Base-by-base conservation (phyloP, 2,888 invertebrate genomes). In the Callosobruchus maculatus region DNA sequence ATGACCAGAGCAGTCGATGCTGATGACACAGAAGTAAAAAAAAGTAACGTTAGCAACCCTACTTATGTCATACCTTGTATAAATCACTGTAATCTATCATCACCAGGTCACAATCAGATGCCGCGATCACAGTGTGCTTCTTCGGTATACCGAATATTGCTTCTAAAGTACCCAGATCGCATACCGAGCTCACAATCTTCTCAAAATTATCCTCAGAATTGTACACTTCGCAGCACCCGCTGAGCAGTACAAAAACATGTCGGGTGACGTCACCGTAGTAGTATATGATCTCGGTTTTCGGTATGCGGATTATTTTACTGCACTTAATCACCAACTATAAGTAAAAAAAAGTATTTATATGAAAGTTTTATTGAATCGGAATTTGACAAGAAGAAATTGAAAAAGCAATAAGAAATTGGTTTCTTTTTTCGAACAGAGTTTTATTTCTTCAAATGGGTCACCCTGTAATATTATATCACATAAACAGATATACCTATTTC, bases 121-220 rank as follows among this genome's bases (percentile, higher is more conserved):
- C 84, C 76, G 89, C 89, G 84, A 88, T 76, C 22, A 88, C 87
- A 22, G 89, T 89, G 80, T 88, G 86, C 73, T 88, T 88, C 82
- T 89, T 89, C 0, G 89, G 89, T 18, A 89, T 81, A 22, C 88
- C 88, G 75, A 86, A 88, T 0, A 90, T 81, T 89, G 89, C 89
- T 84, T 89, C 89, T 0, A 88, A 77, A 22, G 85, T 85, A 26
- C 89, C 89, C 76, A 89, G 87, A 73, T 87, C 83, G 18, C 30
- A 70, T 13, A 74, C 76, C 13, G 77, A 75, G 21, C 75, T 75
- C 1, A 78, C 70, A 0, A 73, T 75, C 69, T 71, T 70, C 31
- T 73, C 73, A 20, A 75, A 68, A 13, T 13, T 13, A 30, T 75
- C 71, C 2, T 74, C 75, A 49, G 71, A 69, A 68, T 74, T 71